Conservation (phyloP, 1,140 invertebrate genomes). For the Orchestia grillus region DNA sequence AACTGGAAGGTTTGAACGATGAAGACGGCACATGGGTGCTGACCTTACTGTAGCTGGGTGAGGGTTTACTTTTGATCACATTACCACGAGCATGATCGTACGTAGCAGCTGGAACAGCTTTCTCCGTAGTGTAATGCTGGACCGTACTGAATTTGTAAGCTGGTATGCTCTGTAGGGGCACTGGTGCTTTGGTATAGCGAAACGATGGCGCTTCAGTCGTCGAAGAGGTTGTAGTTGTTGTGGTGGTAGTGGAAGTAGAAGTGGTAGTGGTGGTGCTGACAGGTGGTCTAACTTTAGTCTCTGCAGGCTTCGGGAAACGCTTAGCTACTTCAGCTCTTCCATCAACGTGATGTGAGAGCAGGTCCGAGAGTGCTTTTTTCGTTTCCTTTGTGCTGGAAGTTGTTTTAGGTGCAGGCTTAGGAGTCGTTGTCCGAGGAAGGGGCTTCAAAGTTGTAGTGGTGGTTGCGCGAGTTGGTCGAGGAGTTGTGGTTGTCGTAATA, state of each 20-base stretch:
- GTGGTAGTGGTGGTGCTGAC: background rate
- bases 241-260: background rate
- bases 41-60: background rate
- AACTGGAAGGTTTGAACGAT: background rate
- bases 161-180: background rate
- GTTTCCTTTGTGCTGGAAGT: background rate
- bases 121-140: background rate
- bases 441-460: constrained; percentile 11
- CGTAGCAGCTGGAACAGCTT: constrained; percentile 8
- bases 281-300: background rate
- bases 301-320: background rate
- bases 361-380: background rate
- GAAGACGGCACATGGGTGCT: background rate
- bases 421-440: background rate
- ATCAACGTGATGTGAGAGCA: background rate
- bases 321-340: background rate
- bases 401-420: background rate
- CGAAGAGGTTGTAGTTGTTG: constrained; percentile 23
- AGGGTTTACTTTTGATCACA: background rate
- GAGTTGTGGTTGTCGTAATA: background rate
- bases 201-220: constrained; percentile 32
- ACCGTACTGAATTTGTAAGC: background rate
- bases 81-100: background rate
- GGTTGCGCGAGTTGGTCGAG: background rate
- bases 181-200: constrained; percentile 3